These are phyloP conservation scores for Hymenopus coronatus DNA, from an alignment of 2,888 invertebrate genomes.

Conservation along the genomic window DNA sequence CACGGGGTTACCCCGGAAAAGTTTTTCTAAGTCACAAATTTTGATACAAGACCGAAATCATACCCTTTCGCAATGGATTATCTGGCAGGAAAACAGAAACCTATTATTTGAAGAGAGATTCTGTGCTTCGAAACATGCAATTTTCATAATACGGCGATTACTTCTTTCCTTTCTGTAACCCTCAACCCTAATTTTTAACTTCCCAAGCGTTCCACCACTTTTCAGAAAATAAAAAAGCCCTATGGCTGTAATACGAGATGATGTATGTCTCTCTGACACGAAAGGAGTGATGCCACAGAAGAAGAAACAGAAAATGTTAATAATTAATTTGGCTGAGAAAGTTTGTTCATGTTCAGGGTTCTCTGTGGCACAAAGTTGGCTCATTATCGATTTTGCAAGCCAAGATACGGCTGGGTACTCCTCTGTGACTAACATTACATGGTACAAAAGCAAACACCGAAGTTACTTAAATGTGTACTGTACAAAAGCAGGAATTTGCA, in stretches of 20 bases:
- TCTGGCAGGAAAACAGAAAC: background rate
- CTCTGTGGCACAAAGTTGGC: background rate
- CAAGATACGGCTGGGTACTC: background rate
- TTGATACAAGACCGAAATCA: background rate
- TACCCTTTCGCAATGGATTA: background rate
- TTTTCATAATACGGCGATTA: background rate
- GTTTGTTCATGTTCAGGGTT: background rate
- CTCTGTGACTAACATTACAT: no score
- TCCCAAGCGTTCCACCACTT: background rate
- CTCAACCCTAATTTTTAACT: background rate
- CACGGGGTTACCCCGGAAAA: background rate
- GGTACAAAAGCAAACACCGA: no score
- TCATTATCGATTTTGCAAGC: background rate
- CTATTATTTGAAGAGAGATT: background rate
- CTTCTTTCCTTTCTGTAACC: background rate
- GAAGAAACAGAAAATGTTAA: background rate
- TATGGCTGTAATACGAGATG: background rate
- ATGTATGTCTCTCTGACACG: background rate
- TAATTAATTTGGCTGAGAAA: background rate
- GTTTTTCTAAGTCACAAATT: background rate
- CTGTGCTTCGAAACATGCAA: background rate
- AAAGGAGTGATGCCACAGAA: background rate
- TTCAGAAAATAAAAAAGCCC: background rate
- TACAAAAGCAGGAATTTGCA: no score
- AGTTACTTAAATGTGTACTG: no score